Evolutionary conservation across 2,888 invertebrate species (phyloP).

Genomic region (Piscicola geometra): DNA sequence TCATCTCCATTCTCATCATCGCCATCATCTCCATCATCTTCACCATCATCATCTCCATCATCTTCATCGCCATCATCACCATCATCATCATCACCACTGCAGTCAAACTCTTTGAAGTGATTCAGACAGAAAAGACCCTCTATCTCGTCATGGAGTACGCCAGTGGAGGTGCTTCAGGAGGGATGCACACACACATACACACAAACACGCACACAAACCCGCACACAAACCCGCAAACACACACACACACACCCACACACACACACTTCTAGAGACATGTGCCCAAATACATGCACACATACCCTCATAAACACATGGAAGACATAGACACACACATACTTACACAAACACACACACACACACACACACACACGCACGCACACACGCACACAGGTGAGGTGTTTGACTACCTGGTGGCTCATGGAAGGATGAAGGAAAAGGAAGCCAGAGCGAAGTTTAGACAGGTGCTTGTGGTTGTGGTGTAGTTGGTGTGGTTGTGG

Average conservation of each 20-base stretch:
- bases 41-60: too few species aligned
- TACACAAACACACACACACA: too few species aligned
- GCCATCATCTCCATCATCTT: too few species aligned
- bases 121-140: constrained; percentile 98
- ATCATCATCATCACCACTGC: constrained; percentile 42
- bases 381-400: constrained; percentile 69
- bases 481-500: too few species aligned
- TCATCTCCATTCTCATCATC: too few species aligned
- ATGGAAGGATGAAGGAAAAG: constrained; percentile 86
- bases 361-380: not conserved
- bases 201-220: too few species aligned
- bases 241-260: too few species aligned
- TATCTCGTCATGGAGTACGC: constrained; percentile 99
- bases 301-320: not conserved
- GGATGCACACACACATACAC: too few species aligned
- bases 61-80: not conserved
- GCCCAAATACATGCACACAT: not conserved
- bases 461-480: constrained; percentile 60
- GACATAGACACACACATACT: constrained; percentile 4
- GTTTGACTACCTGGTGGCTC: constrained; percentile 80
- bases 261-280: too few species aligned
- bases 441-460: constrained; percentile 89
- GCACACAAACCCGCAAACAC: too few species aligned
- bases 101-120: constrained; percentile 79
- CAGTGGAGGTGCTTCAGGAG: constrained; percentile 73